Evolutionary conservation across 2,888 invertebrate genomes (phyloP), one percentile per base, ranked within the genome.

Genomic region (Campoplex nolae): DNA sequence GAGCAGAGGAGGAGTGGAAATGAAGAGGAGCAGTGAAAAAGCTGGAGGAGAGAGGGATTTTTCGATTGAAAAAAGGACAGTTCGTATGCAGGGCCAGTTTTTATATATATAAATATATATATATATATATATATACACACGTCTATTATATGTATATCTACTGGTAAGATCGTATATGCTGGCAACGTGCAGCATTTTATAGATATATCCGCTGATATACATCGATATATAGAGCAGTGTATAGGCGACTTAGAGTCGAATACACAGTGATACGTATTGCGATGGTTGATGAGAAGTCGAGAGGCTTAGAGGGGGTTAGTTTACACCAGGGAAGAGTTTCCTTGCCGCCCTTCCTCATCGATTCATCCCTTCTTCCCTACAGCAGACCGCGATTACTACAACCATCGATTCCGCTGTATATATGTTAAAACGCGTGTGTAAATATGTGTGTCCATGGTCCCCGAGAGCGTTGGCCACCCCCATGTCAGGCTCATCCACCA

Each of bases 61-160:
- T 67, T 77, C 89, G 90, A 92, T 92, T 91, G 91, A 91, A 91
- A 92, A 91, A 92, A 91, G 90, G 91, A 91, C 90, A 91, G 89
- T 91, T 91, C 92, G 91, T 92, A 90, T 67, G 92, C 90, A 71
- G 71, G 51, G 32, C 13, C 13, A 11, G 35, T 51, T 71, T 71
- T 71, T 28, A 0, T 48, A 32, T 13, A 32, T 23, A 9, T 45
- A 45, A 3, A 3, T 7, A 38, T 38, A 38, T 38, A 23, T 38
- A 38, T 38, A 38, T 38, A 23, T 38, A 38, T 38, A 38, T 38
- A 42, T 54, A 67, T 11, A 56, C 48, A 58, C 56, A 67, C 42
- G 11, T 51, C 23, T 11, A 48, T 48, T 67, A 74, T 35, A 70
- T 42, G 42, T 42, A 42, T 71, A 51, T 42, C 16, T 71, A 45